phyloP scores from a whole-genome alignment of 2,888 invertebrate genomes.

The Epistrophella euchroma region DNA sequence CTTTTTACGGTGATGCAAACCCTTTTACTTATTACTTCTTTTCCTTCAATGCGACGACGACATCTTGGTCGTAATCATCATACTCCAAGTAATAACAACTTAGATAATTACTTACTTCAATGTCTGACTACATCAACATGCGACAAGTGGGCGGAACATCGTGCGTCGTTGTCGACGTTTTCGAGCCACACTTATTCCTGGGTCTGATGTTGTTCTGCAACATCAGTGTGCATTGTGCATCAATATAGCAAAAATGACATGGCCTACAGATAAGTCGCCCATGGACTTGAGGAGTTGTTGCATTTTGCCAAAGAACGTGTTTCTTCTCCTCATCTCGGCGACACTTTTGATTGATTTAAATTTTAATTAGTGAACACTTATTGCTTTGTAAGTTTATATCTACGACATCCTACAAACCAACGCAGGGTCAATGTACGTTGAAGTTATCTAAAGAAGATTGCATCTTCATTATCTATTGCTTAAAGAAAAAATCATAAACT shows the following conservation, averaged over 20 bases:
- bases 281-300: constrained; percentile 22
- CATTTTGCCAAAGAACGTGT: constrained; percentile 34
- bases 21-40: constrained; percentile 58
- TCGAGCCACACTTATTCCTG: constrained; percentile 37
- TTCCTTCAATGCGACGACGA: not conserved
- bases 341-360: constrained; percentile 68
- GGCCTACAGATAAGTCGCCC: constrained; percentile 34
- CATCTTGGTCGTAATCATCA: not conserved
- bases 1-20: constrained; percentile 45
- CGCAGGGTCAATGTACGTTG: constrained; percentile 58
- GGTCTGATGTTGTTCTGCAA: constrained; percentile 59
- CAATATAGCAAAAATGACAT: constrained; percentile 45
- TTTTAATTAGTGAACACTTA: constrained; percentile 66
- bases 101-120: constrained; percentile 44
- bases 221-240: constrained; percentile 46
- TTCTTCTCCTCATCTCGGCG: constrained; percentile 23
- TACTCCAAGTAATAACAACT: constrained; percentile 42
- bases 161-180: constrained; percentile 9
- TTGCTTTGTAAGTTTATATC: constrained; percentile 14
- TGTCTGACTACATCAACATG: constrained; percentile 39
- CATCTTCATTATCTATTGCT: constrained; percentile 13
- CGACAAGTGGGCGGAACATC: constrained; percentile 65
- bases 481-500: not conserved
- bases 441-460: constrained; percentile 11
- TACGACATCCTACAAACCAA: constrained; percentile 18